These are phyloP conservation scores for Plusia festucae DNA, from an alignment of 2,888 invertebrate genomes.

Conservation along the genomic window DNA sequence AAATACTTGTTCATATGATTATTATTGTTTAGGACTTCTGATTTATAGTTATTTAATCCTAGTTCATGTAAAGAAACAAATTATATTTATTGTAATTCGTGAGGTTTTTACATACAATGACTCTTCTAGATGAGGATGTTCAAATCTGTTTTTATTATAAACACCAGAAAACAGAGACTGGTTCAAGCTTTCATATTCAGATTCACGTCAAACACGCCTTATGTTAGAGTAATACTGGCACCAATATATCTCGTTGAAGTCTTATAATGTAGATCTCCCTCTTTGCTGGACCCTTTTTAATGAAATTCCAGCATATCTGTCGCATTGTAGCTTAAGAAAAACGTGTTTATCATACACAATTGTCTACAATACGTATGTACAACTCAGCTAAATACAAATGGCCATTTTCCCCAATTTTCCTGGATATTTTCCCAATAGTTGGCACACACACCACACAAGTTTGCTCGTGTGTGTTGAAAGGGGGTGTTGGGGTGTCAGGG, in stretches of 20 bases:
- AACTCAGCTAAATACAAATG: constrained; percentile 65
- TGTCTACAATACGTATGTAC: constrained; percentile 31
- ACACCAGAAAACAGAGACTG: too few relatives aligned
- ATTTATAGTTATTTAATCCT: too few relatives aligned
- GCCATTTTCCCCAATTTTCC: constrained; percentile 71
- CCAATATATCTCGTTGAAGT: background rate
- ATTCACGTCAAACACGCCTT: background rate
- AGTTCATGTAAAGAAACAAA: too few relatives aligned
- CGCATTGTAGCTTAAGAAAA: constrained; percentile 14
- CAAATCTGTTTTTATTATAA: too few relatives aligned
- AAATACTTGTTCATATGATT: too few relatives aligned
- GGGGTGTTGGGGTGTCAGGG: constrained; percentile 41
- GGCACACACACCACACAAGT: constrained; percentile 57
- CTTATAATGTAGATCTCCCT: background rate
- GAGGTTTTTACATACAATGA: too few relatives aligned
- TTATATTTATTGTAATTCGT: too few relatives aligned
- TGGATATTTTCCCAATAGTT: constrained; percentile 73
- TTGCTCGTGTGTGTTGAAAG: constrained; percentile 55
- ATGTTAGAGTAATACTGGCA: background rate
- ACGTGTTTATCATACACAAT: constrained; percentile 55
- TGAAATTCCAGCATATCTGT: constrained; percentile 14
- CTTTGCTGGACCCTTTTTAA: constrained; percentile 3
- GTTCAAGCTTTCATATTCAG: too few relatives aligned
- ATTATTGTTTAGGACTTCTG: too few relatives aligned
- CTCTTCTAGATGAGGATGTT: too few relatives aligned